phyloP scores from a whole-genome alignment of 2,113 vertebrate genomes.

The Cettia cetti region DNA sequence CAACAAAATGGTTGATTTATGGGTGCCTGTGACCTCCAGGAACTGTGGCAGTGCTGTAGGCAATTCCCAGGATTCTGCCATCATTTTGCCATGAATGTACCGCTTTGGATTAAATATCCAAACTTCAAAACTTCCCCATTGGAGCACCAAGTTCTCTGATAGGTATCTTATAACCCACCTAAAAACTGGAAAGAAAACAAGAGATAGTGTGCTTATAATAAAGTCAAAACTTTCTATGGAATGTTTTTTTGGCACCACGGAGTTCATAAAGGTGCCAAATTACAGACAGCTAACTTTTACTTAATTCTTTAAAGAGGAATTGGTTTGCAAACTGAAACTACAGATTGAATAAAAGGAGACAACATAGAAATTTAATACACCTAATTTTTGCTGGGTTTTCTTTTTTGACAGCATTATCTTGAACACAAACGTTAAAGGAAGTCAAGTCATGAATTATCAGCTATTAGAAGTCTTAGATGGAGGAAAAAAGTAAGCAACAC shows the following conservation, averaged over 20 bases:
- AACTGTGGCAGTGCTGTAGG: background rate
- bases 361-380: background rate
- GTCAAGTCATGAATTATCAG: background rate
- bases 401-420: background rate
- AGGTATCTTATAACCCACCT: background rate
- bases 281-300: background rate
- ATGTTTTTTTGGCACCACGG: background rate
- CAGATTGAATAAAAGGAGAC: background rate
- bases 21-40: rapidly evolving
- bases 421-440: background rate
- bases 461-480: background rate
- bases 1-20: background rate
- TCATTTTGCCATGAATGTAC: background rate
- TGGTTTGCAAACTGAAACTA: background rate
- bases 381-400: background rate
- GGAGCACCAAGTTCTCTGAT: background rate
- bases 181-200: background rate
- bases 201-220: background rate
- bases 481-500: background rate
- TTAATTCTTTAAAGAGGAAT: background rate
- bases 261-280: background rate
- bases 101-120: background rate
- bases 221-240: background rate
- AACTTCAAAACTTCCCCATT: background rate
- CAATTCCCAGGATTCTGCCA: background rate